Evolutionary conservation across 2,113 vertebrate genomes (phyloP).

Genomic region (Gymnocephalus cernua): DNA sequence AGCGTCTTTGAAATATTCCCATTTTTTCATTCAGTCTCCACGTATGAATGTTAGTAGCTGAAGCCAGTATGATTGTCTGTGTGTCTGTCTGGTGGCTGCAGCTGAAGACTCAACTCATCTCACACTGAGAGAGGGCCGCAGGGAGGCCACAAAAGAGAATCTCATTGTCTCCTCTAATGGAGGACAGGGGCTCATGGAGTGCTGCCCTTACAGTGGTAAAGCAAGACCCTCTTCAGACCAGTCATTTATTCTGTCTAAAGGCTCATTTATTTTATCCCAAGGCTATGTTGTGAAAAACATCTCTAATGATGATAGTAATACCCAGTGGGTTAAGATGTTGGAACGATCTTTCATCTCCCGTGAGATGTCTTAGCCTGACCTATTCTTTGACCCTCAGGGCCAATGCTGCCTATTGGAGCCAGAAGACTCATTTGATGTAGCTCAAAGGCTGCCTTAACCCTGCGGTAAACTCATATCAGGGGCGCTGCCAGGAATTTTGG

Average conservation of each 20-base stretch:
- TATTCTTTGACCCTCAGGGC: constrained; percentile 71
- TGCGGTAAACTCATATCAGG: constrained; percentile 50
- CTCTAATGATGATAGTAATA: constrained; percentile 79
- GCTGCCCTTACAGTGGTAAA: constrained; percentile 68
- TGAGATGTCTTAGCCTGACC: constrained; percentile 70
- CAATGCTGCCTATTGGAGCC: constrained; percentile 69
- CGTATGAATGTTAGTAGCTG: constrained; percentile 42
- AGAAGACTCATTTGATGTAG: constrained; percentile 71
- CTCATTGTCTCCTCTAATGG: constrained; percentile 67
- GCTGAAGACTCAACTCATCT: constrained; percentile 56
- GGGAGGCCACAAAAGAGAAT: constrained; percentile 66
- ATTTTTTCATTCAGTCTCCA: constrained; percentile 52
- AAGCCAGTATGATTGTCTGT: constrained; percentile 35
- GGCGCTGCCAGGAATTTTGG: too few species aligned
- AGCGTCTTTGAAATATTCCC: constrained; percentile 38
- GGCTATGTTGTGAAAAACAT: constrained; percentile 80
- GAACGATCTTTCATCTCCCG: constrained; percentile 66
- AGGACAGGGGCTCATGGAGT: constrained; percentile 63
- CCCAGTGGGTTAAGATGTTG: constrained; percentile 74
- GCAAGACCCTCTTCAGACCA: constrained; percentile 58
- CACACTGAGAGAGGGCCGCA: constrained; percentile 57
- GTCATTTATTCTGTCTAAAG: constrained; percentile 77
- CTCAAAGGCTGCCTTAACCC: constrained; percentile 67
- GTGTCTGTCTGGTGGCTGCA: constrained; percentile 52
- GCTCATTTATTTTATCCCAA: constrained; percentile 79